These are phyloP conservation scores for Ferrisia virgata DNA, from an alignment of 2,888 invertebrate species.

Conservation along the genomic window DNA sequence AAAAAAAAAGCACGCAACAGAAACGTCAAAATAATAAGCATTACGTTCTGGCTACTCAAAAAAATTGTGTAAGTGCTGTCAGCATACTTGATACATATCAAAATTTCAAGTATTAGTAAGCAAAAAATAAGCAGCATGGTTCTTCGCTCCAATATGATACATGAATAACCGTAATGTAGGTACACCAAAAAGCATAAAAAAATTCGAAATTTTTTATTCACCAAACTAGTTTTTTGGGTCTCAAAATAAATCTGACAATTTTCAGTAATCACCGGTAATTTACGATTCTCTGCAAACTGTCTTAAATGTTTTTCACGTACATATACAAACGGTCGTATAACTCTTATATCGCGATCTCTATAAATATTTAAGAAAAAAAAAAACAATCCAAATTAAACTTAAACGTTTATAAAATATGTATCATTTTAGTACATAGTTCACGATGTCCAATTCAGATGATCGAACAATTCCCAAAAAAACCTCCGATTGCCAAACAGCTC, in stretches of 20 bases:
- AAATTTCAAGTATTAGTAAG: too few species aligned
- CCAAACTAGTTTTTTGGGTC: conserved; percentile 56
- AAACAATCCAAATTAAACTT: background rate
- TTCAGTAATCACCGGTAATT: conserved; percentile 68
- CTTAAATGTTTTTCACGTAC: conserved; percentile 73
- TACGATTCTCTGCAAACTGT: conserved; percentile 70
- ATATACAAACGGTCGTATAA: conserved; percentile 83
- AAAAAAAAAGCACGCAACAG: too few species aligned
- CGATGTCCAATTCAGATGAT: conserved; percentile 22
- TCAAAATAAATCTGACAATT: conserved; percentile 59
- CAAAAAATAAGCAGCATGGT: background rate
- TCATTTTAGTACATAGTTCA: background rate
- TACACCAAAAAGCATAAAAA: background rate
- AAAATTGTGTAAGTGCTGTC: too few species aligned
- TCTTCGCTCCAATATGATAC: background rate
- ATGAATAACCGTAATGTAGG: too few species aligned
- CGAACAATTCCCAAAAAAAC: conserved; percentile 10
- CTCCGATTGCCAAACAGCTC: conserved; percentile 9
- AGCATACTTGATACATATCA: too few species aligned
- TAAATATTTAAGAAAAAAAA: conserved; percentile 49
- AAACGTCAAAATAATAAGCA: too few species aligned
- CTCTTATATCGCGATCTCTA: conserved; percentile 75
- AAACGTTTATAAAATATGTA: background rate
- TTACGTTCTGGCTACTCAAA: too few species aligned
- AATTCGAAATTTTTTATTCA: background rate